phyloP scores from a whole-genome alignment of 2,113 vertebrate genomes.

The Sorex fumeus region DNA sequence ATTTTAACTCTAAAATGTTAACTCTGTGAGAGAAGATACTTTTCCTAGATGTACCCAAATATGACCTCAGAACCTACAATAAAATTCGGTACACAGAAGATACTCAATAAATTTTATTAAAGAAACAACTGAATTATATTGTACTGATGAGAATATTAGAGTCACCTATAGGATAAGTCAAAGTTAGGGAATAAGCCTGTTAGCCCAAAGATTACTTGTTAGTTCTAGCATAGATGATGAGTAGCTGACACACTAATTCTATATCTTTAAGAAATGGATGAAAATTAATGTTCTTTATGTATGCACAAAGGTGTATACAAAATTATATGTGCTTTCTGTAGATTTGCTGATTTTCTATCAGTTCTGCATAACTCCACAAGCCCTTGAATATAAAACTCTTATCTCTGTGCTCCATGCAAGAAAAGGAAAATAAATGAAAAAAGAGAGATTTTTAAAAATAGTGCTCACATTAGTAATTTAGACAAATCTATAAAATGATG shows the following conservation, averaged over 20 bases:
- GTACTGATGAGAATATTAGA: slow-evolving; percentile 1
- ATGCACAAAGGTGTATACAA: background rate
- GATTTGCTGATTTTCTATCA: background rate
- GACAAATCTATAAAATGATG: background rate
- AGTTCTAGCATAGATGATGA: background rate
- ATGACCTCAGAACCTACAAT: background rate
- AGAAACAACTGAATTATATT: background rate
- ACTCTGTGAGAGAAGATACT: background rate
- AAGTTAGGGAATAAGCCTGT: background rate
- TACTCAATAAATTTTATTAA: slow-evolving; percentile 45
- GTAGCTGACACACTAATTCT: background rate
- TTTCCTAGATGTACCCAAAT: background rate
- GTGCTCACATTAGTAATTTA: background rate
- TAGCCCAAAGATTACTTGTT: background rate
- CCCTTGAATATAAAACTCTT: background rate
- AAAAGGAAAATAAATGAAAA: slow-evolving; percentile 8
- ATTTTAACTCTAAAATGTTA: slow-evolving; percentile 54
- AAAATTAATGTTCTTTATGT: background rate
- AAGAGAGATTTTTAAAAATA: slow-evolving; percentile 31
- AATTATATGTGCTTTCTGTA: background rate
- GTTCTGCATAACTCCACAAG: background rate
- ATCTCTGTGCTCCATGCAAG: background rate
- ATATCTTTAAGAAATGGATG: slow-evolving; percentile 36
- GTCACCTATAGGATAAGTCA: background rate
- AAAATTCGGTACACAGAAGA: slow-evolving; percentile 26